Evolutionary conservation across 2,113 vertebrate species (phyloP).

Genomic region (Seriola quinqueradiata): DNA sequence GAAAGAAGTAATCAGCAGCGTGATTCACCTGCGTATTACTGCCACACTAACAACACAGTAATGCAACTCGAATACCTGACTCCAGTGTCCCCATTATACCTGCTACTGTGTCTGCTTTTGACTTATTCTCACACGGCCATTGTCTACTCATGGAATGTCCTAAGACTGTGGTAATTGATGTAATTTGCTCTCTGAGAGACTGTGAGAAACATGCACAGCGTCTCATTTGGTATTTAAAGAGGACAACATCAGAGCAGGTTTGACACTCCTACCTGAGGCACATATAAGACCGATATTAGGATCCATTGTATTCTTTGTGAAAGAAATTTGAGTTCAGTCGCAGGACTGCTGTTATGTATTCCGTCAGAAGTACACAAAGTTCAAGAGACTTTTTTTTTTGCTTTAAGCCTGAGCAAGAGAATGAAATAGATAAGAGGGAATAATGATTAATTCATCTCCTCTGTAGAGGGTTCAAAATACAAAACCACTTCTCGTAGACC

Average conservation of each 20-base stretch:
- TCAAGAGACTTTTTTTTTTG: background rate
- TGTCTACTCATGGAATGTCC: conserved; percentile 30
- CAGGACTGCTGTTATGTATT: conserved; percentile 14
- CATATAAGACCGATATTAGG: background rate
- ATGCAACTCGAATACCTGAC: background rate
- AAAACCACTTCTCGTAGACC: conserved; percentile 7
- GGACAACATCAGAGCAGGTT: conserved; percentile 27
- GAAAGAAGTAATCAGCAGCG: background rate
- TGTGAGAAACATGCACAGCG: conserved; percentile 57
- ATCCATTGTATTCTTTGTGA: conserved; percentile 2
- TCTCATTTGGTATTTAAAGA: conserved; percentile 40
- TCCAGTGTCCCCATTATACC: background rate
- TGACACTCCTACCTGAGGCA: conserved; percentile 6
- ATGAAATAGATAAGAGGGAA: conserved; percentile 17
- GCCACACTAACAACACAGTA: background rate
- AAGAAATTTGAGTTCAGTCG: background rate
- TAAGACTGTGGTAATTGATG: conserved; percentile 35
- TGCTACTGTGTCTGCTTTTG: background rate
- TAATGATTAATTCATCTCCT: conserved; percentile 26
- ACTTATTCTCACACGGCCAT: conserved; percentile 6
- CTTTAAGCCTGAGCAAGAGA: background rate
- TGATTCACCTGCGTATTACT: conserved; percentile 30
- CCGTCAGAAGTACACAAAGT: conserved; percentile 19
- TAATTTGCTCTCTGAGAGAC: conserved; percentile 10
- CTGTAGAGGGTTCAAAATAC: conserved; percentile 8